Evolutionary conservation across 2,888 invertebrate genomes (phyloP).

Genomic region (Lagria hirta): DNA sequence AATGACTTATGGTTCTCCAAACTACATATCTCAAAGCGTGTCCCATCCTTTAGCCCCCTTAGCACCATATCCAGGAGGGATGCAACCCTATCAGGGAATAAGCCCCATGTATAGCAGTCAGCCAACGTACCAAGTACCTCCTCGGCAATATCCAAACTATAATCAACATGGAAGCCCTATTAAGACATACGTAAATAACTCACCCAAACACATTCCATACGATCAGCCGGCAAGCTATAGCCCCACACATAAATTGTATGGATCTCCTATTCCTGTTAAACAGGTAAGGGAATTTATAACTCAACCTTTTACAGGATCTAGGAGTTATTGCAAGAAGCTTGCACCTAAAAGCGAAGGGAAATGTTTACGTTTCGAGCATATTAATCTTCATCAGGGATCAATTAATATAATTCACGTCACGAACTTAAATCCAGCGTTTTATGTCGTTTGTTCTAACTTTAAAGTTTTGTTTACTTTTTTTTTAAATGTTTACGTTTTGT

Average conservation of each 20-base stretch:
- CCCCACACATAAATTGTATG: slow-evolving; percentile 41
- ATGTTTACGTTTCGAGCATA: too few species aligned
- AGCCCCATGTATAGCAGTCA: slow-evolving; percentile 45
- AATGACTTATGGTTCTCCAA: slow-evolving; percentile 33
- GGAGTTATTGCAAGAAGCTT: too few species aligned
- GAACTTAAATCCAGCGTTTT: too few species aligned
- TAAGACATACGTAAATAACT: slow-evolving; percentile 39
- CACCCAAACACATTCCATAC: slow-evolving; percentile 46
- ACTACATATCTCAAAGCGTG: slow-evolving; percentile 35
- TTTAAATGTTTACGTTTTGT: too few species aligned
- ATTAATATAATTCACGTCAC: too few species aligned
- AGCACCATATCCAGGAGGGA: slow-evolving; percentile 46
- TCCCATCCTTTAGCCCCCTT: slow-evolving; percentile 35
- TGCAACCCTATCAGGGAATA: slow-evolving; percentile 50
- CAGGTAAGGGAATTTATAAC: neutral
- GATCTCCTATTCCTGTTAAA: slow-evolving; percentile 25
- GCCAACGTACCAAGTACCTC: slow-evolving; percentile 38
- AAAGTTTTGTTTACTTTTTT: too few species aligned
- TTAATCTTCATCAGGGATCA: too few species aligned
- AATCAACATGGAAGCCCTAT: slow-evolving; percentile 43
- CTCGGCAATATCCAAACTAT: slow-evolving; percentile 42
- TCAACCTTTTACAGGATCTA: neutral
- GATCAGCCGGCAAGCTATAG: slow-evolving; percentile 36
- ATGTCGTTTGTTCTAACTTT: too few species aligned
- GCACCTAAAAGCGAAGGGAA: too few species aligned